Evolutionary conservation across 2,888 invertebrate genomes (phyloP).

Genomic region (Tanytarsus gracilentus): DNA sequence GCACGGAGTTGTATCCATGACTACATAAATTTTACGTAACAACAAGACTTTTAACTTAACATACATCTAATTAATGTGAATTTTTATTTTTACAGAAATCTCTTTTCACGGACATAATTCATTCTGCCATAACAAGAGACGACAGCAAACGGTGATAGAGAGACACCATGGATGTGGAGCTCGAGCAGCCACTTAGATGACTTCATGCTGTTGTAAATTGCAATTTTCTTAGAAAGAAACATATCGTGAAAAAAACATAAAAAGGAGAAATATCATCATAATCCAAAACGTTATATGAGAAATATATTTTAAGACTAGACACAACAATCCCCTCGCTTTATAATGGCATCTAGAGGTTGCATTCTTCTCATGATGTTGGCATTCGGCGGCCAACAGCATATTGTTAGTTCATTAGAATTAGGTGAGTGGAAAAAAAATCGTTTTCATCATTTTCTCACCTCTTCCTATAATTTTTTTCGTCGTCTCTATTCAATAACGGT

Average conservation of each 20-base stretch:
- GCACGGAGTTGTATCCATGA: too few species aligned
- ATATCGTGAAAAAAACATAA: too few species aligned
- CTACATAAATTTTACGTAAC: neutral
- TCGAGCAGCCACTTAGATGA: conserved; percentile 4
- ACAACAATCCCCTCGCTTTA: too few species aligned
- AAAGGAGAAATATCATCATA: too few species aligned
- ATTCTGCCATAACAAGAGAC: neutral
- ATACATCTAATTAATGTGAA: conserved; percentile 17
- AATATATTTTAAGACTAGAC: too few species aligned
- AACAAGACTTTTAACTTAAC: conserved; percentile 20
- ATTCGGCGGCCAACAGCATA: neutral
- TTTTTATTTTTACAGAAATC: conserved; percentile 7
- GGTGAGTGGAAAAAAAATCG: conserved; percentile 3
- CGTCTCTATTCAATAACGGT: neutral
- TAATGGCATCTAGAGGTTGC: neutral
- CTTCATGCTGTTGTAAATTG: too few species aligned
- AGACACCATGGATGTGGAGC: too few species aligned
- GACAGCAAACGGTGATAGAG: too few species aligned
- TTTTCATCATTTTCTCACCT: neutral
- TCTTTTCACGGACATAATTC: conserved; percentile 4
- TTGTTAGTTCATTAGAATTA: conserved; percentile 21
- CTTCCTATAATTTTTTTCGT: neutral
- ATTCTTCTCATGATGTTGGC: conserved; percentile 11
- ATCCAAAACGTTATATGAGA: too few species aligned
- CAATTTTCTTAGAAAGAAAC: too few species aligned